Evolutionary conservation across 2,797 vertebrate species (phyloP).

Genomic region (Strix occidentalis): DNA sequence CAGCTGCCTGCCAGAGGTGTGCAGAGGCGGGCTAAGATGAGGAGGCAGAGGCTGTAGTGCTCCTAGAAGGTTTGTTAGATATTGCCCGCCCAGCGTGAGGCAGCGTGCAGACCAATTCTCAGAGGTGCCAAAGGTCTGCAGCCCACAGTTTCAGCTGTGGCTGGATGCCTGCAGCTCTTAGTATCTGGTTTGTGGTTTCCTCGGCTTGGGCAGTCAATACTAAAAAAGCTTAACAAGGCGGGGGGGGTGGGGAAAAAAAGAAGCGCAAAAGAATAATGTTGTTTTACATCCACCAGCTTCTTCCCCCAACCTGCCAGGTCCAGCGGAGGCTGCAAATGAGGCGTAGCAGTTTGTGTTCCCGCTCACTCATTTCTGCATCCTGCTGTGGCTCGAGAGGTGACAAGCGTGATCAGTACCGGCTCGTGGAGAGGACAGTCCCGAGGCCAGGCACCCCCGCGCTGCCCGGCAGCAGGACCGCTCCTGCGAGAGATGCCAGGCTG

Average conservation of each 20-base stretch:
- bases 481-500: background rate
- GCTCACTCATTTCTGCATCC: background rate
- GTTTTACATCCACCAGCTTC: background rate
- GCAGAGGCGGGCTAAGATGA: background rate
- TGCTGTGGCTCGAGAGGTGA: background rate
- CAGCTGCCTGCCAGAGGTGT: background rate
- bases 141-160: background rate
- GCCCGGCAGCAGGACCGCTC: no score
- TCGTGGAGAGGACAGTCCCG: accelerated
- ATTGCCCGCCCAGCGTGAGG: background rate
- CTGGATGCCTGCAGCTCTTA: background rate
- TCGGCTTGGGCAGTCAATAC: background rate
- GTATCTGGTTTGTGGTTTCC: background rate
- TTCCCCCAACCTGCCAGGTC: background rate
- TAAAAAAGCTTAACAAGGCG: background rate
- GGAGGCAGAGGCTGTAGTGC: background rate
- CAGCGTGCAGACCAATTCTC: background rate
- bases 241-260: background rate
- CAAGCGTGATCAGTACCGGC: background rate
- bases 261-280: background rate
- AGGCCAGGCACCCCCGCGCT: background rate
- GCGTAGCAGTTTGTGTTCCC: background rate
- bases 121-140: background rate
- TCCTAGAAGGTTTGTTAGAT: background rate
- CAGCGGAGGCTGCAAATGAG: background rate